Conservation (phyloP, 2,888 invertebrate genomes). For the Bellardia pandia region DNA sequence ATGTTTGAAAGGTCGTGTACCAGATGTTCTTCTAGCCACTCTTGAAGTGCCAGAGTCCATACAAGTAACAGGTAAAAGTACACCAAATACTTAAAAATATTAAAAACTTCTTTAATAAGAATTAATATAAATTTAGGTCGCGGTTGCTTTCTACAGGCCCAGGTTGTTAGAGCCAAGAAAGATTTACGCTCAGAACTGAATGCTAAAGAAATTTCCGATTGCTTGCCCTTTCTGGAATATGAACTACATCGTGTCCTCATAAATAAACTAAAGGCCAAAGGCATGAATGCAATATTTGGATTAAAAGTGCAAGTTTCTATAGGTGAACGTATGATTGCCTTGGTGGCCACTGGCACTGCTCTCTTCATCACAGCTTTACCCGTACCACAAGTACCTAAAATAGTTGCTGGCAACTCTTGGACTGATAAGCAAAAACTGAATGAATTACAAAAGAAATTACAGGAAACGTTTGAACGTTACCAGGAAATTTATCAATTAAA, state of each 20-base stretch:
- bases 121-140: conserved; percentile 83
- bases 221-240: conserved; percentile 97
- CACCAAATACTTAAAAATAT: background rate
- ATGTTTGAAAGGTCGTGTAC: conserved; percentile 92
- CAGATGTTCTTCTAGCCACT: conserved; percentile 95
- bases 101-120: background rate
- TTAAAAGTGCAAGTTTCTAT: conserved; percentile 92
- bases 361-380: conserved; percentile 91
- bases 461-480: conserved; percentile 89
- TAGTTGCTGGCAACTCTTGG: conserved; percentile 88
- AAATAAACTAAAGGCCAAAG: conserved; percentile 95
- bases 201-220: conserved; percentile 97
- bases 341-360: conserved; percentile 95
- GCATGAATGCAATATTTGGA: conserved; percentile 97
- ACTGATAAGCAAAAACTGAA: conserved; percentile 87
- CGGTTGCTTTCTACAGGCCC: conserved; percentile 88
- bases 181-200: conserved; percentile 93
- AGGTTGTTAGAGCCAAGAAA: conserved; percentile 91
- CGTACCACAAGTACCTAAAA: conserved; percentile 89
- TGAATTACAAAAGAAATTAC: conserved; percentile 89
- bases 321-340: conserved; percentile 94
- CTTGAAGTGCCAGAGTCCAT: conserved; percentile 92
- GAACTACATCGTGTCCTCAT: conserved; percentile 95
- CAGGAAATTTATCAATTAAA: conserved; percentile 89
- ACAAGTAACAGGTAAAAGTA: conserved; percentile 86